Percentiles rank a stretch among this genome's conserved stretches.
phyloP scores from a whole-genome alignment of 2,797 vertebrate species.

The Sandelia bainsii region DNA sequence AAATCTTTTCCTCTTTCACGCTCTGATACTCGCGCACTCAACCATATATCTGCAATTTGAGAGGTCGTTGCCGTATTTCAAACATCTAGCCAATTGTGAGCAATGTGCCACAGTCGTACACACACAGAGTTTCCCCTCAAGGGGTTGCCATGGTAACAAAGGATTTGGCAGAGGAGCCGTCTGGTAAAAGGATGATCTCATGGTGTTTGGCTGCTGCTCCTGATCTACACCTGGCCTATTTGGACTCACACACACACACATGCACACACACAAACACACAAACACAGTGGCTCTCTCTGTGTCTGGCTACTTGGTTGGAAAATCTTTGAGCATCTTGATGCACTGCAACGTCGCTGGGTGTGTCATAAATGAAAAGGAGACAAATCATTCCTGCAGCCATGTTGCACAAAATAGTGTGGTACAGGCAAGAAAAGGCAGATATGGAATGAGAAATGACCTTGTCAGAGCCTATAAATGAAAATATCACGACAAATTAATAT shows the following conservation, averaged over 20 bases:
- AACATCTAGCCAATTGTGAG: conserved; percentile 1
- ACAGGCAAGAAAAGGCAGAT: neutral
- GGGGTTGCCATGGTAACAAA: conserved; percentile 59
- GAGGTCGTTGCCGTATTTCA: neutral
- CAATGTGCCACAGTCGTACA: neutral
- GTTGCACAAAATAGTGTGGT: neutral
- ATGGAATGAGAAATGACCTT: neutral
- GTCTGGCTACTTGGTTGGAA: conserved; percentile 2
- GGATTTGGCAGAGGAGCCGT: conserved; percentile 54
- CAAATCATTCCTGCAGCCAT: neutral
- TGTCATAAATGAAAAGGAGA: neutral
- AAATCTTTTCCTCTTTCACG: neutral
- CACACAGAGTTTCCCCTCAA: conserved; percentile 29
- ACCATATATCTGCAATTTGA: neutral
- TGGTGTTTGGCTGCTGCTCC: conserved; percentile 50
- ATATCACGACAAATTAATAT: too few relatives aligned
- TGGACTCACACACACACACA: neutral
- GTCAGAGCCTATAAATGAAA: neutral
- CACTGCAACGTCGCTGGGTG: neutral
- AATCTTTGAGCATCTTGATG: conserved; percentile 3
- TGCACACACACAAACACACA: neutral
- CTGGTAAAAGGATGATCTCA: conserved; percentile 61
- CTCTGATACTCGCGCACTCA: neutral
- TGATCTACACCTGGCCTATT: conserved; percentile 42
- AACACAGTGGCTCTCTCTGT: neutral